Percentiles rank a stretch among this genome's conserved stretches.
These are phyloP conservation scores for Allolobophora icterica DNA, from an alignment of 2,888 invertebrate genomes.

Conservation along the genomic window DNA sequence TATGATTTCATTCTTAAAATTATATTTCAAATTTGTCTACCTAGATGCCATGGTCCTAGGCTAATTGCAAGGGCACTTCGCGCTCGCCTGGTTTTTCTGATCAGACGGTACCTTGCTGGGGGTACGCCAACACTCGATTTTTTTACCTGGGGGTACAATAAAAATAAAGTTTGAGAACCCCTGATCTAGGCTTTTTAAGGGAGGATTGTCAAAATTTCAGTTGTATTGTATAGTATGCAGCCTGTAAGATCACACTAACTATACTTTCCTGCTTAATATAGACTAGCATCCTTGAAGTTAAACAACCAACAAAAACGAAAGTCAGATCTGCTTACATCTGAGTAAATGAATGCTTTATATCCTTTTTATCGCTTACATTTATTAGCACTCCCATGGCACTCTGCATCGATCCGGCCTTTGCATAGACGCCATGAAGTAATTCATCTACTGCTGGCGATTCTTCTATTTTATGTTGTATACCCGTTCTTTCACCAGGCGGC, in stretches of 20 bases:
- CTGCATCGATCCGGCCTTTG: conserved; percentile 19
- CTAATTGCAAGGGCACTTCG: too few relatives aligned
- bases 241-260: neutral
- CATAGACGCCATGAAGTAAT: neutral
- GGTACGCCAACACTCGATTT: too few relatives aligned
- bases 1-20: too few relatives aligned
- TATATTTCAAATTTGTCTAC: too few relatives aligned
- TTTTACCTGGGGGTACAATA: too few relatives aligned
- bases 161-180: too few relatives aligned
- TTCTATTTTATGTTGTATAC: neutral
- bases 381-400: neutral
- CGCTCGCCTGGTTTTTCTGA: too few relatives aligned
- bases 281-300: neutral
- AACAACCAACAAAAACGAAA: neutral
- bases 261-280: neutral
- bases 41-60: too few relatives aligned
- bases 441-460: neutral
- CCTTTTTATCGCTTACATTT: neutral
- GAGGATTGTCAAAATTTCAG: too few relatives aligned
- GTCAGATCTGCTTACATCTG: neutral
- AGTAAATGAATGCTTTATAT: neutral
- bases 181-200: too few relatives aligned
- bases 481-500: neutral
- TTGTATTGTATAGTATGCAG: too few relatives aligned
- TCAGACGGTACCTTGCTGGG: too few relatives aligned